These are phyloP conservation scores for Pionites leucogaster DNA, from an alignment of 2,113 vertebrate genomes.

Conservation along the genomic window DNA sequence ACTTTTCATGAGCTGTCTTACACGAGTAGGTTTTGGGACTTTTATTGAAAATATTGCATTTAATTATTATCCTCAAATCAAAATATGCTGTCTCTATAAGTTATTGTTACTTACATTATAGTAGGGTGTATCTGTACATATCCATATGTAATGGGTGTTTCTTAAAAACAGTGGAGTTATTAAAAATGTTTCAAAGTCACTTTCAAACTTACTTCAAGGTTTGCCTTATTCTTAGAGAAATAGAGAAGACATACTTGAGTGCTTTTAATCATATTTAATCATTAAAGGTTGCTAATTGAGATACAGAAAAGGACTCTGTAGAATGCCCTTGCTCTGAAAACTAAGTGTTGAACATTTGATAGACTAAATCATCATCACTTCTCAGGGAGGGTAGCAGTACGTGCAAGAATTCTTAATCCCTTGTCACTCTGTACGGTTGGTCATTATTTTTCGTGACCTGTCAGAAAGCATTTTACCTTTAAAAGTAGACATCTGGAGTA, in stretches of 20 bases:
- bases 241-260: background rate
- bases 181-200: background rate
- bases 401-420: conserved; percentile 14
- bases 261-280: background rate
- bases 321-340: background rate
- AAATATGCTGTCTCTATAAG: background rate
- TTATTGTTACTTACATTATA: background rate
- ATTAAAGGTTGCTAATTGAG: background rate
- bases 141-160: background rate
- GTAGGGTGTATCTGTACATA: background rate
- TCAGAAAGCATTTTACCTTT: conserved; percentile 12
- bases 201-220: background rate
- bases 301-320: background rate
- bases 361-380: background rate
- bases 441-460: conserved; percentile 33
- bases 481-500: background rate
- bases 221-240: background rate
- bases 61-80: background rate
- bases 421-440: background rate
- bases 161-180: background rate
- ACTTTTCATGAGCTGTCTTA: background rate
- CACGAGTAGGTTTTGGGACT: background rate
- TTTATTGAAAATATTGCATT: background rate
- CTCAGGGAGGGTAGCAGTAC: background rate
- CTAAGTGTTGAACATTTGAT: background rate